Base-by-base conservation (phyloP, 2,113 vertebrate species). In the Gracilinanus agilis region DNA sequence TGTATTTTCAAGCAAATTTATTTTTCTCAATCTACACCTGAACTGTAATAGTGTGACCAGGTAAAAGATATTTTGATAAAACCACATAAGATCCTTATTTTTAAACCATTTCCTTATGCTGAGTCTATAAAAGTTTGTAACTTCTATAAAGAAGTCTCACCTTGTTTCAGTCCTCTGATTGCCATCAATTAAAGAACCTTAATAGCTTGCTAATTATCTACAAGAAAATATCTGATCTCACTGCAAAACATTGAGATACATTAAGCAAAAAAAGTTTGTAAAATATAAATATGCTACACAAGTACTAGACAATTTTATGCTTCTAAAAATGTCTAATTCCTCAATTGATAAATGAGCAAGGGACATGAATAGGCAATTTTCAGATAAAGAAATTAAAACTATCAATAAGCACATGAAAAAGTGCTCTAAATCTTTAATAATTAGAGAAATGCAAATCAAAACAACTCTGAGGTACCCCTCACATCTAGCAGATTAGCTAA, bases 171-270 rank as follows among this genome's bases (percentile, higher is more conserved):
- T 56, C 53, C 55, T 90, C n/a, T 53, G 2, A 44, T 90, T n/a
- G n/a, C n/a, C n/a, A 54, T 88, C 93, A 96, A 93, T 49, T 58
- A 54, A 44, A 54, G 58, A 53, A 83, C n/a, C n/a, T n/a, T n/a
- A 67, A 89, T 49, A 44, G 29, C 11, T 90, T 90, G 54, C 3
- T 44, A 54, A 94, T 55, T 27, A 67, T 0, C 6, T 53, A 24
- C 49, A 53, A 92, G 58, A 88, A 95, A 94, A 55, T 2, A 55
- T 2, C 40, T 11, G 49, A 49, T 94, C 91, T 29, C 24, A 34
- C 29, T 61, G 90, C 54, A 94, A 91, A 90, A 40, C 9, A 44
- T 7, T 75, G 49, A 94, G 10, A 58, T 24, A 61, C 40, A 54
- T 25, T 89, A 93, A 91, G 93, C 8, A 58, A 89, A 58, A 55